Base-by-base conservation (phyloP, 2,888 invertebrate species). In the Rhorus exstirpatorius region DNA sequence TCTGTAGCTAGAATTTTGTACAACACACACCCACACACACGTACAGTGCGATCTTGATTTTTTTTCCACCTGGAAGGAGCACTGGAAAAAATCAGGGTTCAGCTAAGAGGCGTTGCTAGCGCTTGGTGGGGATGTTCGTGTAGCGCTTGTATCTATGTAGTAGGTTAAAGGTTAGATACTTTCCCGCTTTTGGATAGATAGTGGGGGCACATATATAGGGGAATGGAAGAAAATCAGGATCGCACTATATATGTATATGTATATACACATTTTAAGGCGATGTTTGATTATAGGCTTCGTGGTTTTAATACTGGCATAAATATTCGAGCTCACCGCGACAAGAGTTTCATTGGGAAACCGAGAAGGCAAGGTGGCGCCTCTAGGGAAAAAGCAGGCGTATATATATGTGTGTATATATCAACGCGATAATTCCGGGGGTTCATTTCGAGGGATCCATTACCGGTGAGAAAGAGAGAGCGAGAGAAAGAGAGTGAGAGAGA, bases 361-460 rank as follows among this genome's bases (percentile, higher is more conserved):
- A 60, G 79, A 61, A 61, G 14, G 35, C 38, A 38, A 61, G 81
- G 38, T 49, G 71, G 31, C 17, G 65, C 35, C 46, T 26, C 67
- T 72, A 63, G 55, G 70, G 71, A 76, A 68, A 63, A 60, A 70
- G 55, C 61, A 65, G 26, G 41, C 24, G n/a, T n/a, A n/a, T n/a
- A 53, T 26, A 44, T n/a, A 38, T 51, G 26, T 19, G 26, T 58
- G 19, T 46, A 41, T 46, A 31, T 60, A 58, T 17, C 12, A 67
- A 75, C 75, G 75, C 72, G 78, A 81, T 81, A 83, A 84, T 84
- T 84, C 72, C 71, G 72, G 67, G 68, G 83, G 79, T 83, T 85
- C 83, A 85, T 83, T 83, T 81, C 78, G 83, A 74, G 67, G 76
- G 80, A 81, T 85, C 81, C 83, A 85, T 85, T 85, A 85, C 75